Evolutionary conservation across 1,140 invertebrate species (phyloP), one percentile per base, ranked within the genome.

Genomic region (Scaptomyza montana): DNA sequence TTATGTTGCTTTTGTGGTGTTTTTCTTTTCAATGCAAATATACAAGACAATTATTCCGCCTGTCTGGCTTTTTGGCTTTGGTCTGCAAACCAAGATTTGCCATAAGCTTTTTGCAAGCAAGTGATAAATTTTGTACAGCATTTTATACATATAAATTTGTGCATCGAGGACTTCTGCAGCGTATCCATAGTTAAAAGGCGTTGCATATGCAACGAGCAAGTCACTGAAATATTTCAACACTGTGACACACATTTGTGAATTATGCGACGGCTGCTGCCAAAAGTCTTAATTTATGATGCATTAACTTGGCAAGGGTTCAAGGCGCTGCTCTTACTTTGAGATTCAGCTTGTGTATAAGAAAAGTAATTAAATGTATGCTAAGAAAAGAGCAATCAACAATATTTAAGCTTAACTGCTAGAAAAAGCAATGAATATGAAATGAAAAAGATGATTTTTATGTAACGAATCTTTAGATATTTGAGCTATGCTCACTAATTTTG

Each of bases 121-220:
- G 47, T 67, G 63, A 67, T 72, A 72, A 66, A 72, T 67, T 72
- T 59, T 28, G 25, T 13, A 21, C 41, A 25, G 33, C 45, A 46
- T 63, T 51, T 6, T 13, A 3, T 13, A 30, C 2, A 30, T 25
- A 59, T 33, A 13, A n/a, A 6, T 45, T 28, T n/a, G 16, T 16
- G 1, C 16, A 21, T 21, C 10, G 28, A 21, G 33, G 16, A 43
- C 10, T 53, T 45, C 43, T 25, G 16, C 41, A 49, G 55, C 63
- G 69, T 67, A 72, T 72, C 21, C 69, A 49, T 60, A 73, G 67
- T 67, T 61, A 50, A 56, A 67, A 19, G 60, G 64, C 64, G 68
- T 49, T 67, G 41, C 46, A 21, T 39, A 13, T 61, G 56, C 45
- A 41, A 21, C 10, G 21, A 33, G 30, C 39, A 33, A 10, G 39